Evolutionary conservation across 1,140 invertebrate species (phyloP), one percentile per base, ranked within the genome.

Genomic region (Schlechtendalia chinensis): DNA sequence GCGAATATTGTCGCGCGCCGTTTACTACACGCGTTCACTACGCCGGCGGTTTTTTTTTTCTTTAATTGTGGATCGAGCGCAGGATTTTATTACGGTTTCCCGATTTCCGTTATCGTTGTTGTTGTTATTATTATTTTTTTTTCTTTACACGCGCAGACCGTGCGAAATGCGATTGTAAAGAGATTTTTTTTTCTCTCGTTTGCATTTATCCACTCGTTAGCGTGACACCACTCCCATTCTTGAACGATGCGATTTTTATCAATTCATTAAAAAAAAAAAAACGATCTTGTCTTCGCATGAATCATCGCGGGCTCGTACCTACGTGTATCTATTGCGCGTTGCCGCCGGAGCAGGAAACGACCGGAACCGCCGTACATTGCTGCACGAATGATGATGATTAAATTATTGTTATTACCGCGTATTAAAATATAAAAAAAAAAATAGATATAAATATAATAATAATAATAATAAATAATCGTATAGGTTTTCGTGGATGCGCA

Each of bases 341-440:
- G 6, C 16, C 2, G 67, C 2, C 14, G 14, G 16, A 50, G 16
- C 22, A 69, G 16, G 45, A 19, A 69, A 50, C 22, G 45, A 50
- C 67, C 67, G 67, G 45, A 69, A 69, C 65, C 22, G 45, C 22
- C 22, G 45, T 14, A 39, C 32, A 39, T 39, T 4, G 32, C 32
- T 39, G 32, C 32, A 27, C 16, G 22, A 22, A 69, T 22, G 67
- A 50, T 17, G 67, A 50, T 17, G 67, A 50, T 69, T 27, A 69
- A 69, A 69, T 69, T 69, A 69, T 69, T 69, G 47, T 69, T 69
- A 50, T 67, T 22, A 67, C 14, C 32, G 17, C 17, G 17, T 19
- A 32, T 63, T 63, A 63, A 63, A 63, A n/a, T n/a, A n/a, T n/a
- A n/a, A n/a, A 63, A 63, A 32, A 19, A 63, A 39, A 39, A 32